Percentiles rank a stretch among this genome's conserved stretches.
Evolutionary conservation across 2,888 invertebrate species (phyloP).

Genomic region (Limenitis camilla): DNA sequence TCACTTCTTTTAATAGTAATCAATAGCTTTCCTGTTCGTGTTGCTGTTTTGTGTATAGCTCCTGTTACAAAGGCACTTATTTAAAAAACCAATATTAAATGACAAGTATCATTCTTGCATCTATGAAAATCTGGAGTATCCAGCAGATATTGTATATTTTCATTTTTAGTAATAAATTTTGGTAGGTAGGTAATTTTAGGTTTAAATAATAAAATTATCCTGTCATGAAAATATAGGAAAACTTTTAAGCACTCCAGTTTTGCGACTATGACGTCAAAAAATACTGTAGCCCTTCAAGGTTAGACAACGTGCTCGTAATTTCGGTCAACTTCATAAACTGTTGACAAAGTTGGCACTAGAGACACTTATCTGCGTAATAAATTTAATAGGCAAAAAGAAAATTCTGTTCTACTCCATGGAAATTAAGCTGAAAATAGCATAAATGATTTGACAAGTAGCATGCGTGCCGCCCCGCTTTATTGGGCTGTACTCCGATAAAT

Average conservation of each 20-base stretch:
- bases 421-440: constrained; percentile 20
- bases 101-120: no score
- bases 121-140: no score
- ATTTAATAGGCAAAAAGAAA: constrained; percentile 13
- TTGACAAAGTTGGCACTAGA: constrained; percentile 13
- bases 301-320: constrained; percentile 18
- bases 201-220: no score
- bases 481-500: constrained; percentile 37
- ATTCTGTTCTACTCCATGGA: constrained; percentile 14
- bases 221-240: no score
- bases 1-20: neutral
- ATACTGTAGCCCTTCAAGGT: constrained; percentile 17
- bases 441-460: constrained; percentile 24
- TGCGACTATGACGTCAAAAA: neutral
- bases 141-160: no score
- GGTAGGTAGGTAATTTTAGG: no score
- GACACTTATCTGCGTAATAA: constrained; percentile 17
- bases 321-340: constrained; percentile 21
- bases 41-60: neutral
- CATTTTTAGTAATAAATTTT: no score
- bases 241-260: neutral
- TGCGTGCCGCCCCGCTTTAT: constrained; percentile 28
- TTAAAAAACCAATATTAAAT: no score
- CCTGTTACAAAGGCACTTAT: no score
- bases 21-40: neutral